Evolutionary conservation across 2,797 vertebrate species (phyloP), one percentile per base, ranked within the genome.

Genomic region (Sebastes trivittatus): DNA sequence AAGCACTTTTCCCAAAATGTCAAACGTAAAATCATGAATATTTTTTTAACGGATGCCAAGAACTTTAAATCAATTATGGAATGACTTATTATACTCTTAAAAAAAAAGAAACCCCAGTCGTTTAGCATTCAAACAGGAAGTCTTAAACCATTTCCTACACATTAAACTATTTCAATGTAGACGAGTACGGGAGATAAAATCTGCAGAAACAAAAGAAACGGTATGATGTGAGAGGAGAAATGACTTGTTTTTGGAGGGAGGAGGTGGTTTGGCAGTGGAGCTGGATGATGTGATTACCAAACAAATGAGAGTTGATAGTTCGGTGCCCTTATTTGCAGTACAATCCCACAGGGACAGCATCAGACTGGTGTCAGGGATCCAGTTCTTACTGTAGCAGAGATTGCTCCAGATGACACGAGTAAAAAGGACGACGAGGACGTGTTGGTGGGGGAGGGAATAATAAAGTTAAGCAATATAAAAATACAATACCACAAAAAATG

Each of bases 401-500:
- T 61, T 59, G 59, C 63, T 88, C 69, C 75, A 22, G 70, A 59
- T 78, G 75, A 84, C 75, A 69, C 32, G 16, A 60, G 68, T 86
- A 46, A 59, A 72, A 80, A 80, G 56, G 62, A 86, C 4, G 6
- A 83, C 38, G 6, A 67, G 46, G 58, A 83, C 56, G 72, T 83
- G 85, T 82, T 54, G 69, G 80, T 78, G 68, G 79, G 77, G 77
- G 77, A 70, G 82, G 85, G 83, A 34, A 82, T 92, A 92, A 92
- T 90, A 92, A 92, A 93, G 88, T 91, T 91, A 92, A 83, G 92
- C 89, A 87, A 91, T 89, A 89, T 85, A 94, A 90, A 94, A 91
- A 93, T 88, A 94, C 82, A 91, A 91, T 86, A 94, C 87, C 88
- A 91, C 85, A 87, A 88, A 90, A 86, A 85, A 87, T 75, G 59